phyloP scores from a whole-genome alignment of 2,113 vertebrate genomes.

The Grantiella picta region DNA sequence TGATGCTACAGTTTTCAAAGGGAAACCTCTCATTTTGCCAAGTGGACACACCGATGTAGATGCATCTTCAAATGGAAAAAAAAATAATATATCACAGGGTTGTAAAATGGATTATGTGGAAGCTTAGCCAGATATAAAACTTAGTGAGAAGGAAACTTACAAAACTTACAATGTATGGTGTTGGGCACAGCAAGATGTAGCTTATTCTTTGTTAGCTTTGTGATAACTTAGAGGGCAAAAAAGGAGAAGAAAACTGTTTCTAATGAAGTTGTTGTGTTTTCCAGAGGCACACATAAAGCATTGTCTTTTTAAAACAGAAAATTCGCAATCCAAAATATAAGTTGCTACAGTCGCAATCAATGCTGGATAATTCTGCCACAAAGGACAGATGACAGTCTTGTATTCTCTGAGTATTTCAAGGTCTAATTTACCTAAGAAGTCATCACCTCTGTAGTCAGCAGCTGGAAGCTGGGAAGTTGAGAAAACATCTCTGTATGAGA shows the following conservation, averaged over 20 bases:
- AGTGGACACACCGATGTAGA: neutral
- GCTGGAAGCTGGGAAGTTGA: rapidly evolving
- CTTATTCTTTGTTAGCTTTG: neutral
- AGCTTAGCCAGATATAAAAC: neutral
- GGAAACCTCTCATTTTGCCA: neutral
- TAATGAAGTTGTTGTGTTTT: neutral
- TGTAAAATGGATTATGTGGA: neutral
- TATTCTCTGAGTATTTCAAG: neutral
- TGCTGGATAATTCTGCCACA: neutral
- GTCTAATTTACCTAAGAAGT: neutral
- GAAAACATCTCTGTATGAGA: neutral
- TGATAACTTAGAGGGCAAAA: neutral
- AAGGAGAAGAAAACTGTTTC: neutral
- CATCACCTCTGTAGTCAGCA: neutral
- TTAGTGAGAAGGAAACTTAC: neutral
- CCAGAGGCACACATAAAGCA: neutral
- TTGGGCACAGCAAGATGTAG: neutral
- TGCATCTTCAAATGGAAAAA: neutral
- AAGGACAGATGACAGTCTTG: neutral
- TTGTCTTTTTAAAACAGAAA: neutral
- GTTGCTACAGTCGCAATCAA: neutral
- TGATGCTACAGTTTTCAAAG: neutral
- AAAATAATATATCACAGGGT: neutral
- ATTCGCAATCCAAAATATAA: neutral
- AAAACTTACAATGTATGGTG: neutral